These are phyloP conservation scores for Hyposoter didymator DNA, from an alignment of 2,888 invertebrate species.

Conservation along the genomic window DNA sequence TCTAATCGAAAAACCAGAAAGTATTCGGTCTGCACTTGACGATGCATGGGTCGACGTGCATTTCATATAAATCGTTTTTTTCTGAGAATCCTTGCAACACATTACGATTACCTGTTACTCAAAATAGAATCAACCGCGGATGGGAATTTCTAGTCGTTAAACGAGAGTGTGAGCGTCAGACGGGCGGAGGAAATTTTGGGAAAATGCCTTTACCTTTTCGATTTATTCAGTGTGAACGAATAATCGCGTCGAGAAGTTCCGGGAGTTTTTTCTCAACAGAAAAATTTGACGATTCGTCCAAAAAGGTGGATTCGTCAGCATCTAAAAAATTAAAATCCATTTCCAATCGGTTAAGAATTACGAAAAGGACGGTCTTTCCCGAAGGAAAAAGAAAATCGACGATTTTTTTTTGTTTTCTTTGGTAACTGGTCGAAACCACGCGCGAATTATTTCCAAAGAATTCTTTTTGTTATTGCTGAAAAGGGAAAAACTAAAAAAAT, in stretches of 20 bases:
- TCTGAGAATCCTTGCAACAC: conserved; percentile 24
- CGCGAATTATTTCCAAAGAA: background rate
- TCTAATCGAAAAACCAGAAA: conserved; percentile 38
- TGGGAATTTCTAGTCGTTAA: background rate
- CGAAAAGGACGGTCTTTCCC: background rate
- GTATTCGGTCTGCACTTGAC: conserved; percentile 5
- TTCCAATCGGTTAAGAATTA: background rate
- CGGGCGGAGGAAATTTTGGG: background rate
- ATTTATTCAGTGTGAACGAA: too few species aligned
- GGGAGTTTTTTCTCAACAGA: background rate
- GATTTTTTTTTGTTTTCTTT: background rate
- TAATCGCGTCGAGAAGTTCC: background rate
- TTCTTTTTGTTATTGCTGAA: conserved; percentile 31
- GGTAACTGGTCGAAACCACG: background rate
- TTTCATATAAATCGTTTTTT: conserved; percentile 6
- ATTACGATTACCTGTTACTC: conserved; percentile 8
- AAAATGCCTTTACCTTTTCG: background rate
- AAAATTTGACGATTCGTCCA: background rate
- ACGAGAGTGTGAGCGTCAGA: background rate
- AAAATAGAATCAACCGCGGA: background rate
- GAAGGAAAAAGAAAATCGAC: background rate
- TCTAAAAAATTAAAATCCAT: background rate
- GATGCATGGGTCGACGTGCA: conserved; percentile 9
- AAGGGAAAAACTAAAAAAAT: background rate
- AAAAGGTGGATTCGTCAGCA: background rate